These are phyloP conservation scores for Chloromyia formosa DNA, from an alignment of 2,888 invertebrate genomes.

Conservation along the genomic window DNA sequence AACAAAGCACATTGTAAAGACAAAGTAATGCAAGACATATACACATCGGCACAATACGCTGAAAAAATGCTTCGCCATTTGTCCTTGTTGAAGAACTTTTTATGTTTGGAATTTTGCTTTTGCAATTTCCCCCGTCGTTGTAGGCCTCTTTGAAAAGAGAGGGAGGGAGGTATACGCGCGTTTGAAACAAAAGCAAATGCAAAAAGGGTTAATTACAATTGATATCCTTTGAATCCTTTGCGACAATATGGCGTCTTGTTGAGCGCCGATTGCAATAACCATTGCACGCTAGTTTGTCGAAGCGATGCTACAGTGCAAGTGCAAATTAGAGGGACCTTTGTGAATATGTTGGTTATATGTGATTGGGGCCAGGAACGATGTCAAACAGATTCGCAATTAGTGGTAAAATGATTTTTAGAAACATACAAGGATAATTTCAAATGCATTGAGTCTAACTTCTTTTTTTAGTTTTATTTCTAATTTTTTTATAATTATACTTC, in stretches of 20 bases:
- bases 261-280: conserved; percentile 23
- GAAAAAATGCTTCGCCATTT: conserved; percentile 26
- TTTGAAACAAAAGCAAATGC: conserved; percentile 18
- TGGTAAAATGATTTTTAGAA: no score
- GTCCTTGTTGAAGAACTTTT: background rate
- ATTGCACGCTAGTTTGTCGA: background rate
- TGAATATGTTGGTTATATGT: no score
- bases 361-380: no score
- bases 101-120: background rate
- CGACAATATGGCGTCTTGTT: conserved; percentile 35
- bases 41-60: background rate
- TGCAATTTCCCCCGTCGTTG: background rate
- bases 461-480: no score
- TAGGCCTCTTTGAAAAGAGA: background rate
- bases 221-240: conserved; percentile 23
- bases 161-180: background rate
- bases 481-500: no score
- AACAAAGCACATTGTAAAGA: conserved; percentile 28
- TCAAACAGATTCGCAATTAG: no score
- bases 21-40: conserved; percentile 29
- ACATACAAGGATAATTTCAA: no score
- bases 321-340: background rate
- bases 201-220: conserved; percentile 37
- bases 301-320: background rate
- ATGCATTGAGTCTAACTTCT: no score